Percentiles rank a stretch among this genome's conserved stretches.
These are phyloP conservation scores for Calcarius lapponicus DNA, from an alignment of 2,797 vertebrate species.

Conservation along the genomic window DNA sequence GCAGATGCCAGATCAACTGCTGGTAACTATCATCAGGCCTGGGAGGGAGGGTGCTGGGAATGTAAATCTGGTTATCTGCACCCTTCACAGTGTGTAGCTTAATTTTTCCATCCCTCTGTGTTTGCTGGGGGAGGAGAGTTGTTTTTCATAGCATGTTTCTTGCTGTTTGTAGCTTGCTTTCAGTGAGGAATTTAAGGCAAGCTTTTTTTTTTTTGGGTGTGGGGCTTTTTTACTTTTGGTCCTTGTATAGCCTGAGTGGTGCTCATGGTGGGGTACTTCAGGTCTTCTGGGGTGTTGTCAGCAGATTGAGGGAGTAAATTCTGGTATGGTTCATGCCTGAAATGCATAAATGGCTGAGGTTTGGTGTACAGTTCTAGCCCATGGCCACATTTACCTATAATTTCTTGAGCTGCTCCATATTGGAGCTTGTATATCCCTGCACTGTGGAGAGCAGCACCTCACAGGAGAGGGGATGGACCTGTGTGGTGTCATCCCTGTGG, in stretches of 20 bases:
- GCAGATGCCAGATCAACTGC: background rate
- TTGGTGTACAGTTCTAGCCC: background rate
- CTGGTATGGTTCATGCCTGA: background rate
- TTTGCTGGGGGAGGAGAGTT: background rate
- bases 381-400: background rate
- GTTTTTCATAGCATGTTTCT: background rate
- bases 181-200: background rate
- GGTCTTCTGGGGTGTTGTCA: background rate
- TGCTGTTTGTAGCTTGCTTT: background rate
- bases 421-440: background rate
- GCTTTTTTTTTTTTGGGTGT: rapidly evolving
- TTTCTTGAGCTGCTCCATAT: background rate
- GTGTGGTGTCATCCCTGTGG: background rate
- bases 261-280: no score
- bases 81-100: background rate
- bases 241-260: background rate
- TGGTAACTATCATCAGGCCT: background rate
- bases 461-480: background rate
- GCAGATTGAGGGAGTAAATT: background rate
- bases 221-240: background rate
- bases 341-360: background rate
- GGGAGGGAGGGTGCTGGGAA: background rate
- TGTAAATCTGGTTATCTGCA: background rate
- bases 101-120: rapidly evolving
- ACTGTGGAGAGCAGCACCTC: background rate